phyloP scores from a whole-genome alignment of 2,888 invertebrate genomes.

The Agriopis marginaria region DNA sequence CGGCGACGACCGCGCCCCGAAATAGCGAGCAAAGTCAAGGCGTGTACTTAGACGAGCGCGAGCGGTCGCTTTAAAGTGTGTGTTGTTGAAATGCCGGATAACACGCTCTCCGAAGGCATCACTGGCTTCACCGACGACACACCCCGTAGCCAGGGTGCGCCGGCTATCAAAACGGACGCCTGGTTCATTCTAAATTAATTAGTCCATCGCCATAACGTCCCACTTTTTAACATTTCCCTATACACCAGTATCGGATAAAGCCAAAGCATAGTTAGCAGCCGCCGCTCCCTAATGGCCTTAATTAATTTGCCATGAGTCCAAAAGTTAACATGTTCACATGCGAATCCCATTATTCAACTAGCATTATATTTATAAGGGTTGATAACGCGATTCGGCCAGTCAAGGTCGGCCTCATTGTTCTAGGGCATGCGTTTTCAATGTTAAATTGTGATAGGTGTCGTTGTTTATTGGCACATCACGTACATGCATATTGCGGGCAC shows the following conservation, averaged over 20 bases:
- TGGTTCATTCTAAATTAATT: constrained; percentile 58
- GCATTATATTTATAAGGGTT: constrained; percentile 42
- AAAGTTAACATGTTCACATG: constrained; percentile 35
- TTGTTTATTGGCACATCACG: constrained; percentile 62
- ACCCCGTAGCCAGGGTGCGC: constrained; percentile 56
- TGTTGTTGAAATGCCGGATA: constrained; percentile 35
- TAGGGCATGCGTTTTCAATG: constrained; percentile 45
- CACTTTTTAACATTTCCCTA: constrained; percentile 32
- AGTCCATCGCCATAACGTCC: constrained; percentile 39
- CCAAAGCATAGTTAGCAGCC: constrained; percentile 23
- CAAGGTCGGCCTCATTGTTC: constrained; percentile 47
- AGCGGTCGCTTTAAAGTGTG: constrained; percentile 53
- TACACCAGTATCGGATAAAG: constrained; percentile 28
- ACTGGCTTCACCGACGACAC: constrained; percentile 48
- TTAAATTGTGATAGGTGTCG: constrained; percentile 44
- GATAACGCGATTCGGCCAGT: constrained; percentile 44
- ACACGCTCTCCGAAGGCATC: constrained; percentile 32
- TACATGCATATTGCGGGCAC: constrained; percentile 64
- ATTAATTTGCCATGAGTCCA: constrained; percentile 39
- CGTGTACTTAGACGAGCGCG: constrained; percentile 66
- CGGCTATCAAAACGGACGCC: constrained; percentile 52
- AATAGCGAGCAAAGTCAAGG: constrained; percentile 85
- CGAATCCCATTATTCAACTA: constrained; percentile 28
- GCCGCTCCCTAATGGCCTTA: constrained; percentile 43
- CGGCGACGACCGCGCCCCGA: constrained; percentile 79